Percentiles rank a stretch among this genome's conserved stretches.
Evolutionary conservation across 2,113 vertebrate species (phyloP).

Genomic region (Oncorhynchus clarkii): DNA sequence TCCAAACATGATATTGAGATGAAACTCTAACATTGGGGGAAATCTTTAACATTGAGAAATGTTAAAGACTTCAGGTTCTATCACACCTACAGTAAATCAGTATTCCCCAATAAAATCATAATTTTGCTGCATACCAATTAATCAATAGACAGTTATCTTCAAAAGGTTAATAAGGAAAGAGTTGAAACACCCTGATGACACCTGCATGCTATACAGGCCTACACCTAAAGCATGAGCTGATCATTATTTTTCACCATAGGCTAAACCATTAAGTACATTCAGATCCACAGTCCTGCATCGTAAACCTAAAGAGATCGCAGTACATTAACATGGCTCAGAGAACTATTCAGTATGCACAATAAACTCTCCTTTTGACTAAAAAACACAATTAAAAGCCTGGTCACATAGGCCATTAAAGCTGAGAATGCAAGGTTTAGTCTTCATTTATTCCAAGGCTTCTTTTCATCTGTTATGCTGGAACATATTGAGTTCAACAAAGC

Average conservation of each 20-base stretch:
- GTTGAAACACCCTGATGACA: background rate
- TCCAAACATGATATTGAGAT: background rate
- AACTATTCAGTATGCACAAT: background rate
- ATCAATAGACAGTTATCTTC: background rate
- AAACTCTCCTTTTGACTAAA: background rate
- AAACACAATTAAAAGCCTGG: slow-evolving; percentile 20
- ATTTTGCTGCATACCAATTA: background rate
- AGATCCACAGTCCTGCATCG: slow-evolving; percentile 5
- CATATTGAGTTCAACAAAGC: slow-evolving; percentile 11
- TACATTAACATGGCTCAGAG: background rate
- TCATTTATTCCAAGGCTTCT: slow-evolving; percentile 19
- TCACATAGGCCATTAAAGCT: slow-evolving; percentile 6
- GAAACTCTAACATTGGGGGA: background rate
- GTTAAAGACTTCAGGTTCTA: background rate
- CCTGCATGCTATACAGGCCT: background rate
- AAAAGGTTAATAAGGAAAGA: background rate
- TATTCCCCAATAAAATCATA: background rate
- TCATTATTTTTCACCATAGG: background rate
- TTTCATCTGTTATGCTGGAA: slow-evolving; percentile 26
- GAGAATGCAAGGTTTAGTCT: slow-evolving; percentile 11
- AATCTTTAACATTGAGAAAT: background rate
- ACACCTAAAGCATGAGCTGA: background rate
- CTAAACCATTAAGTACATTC: background rate
- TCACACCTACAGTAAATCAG: background rate
- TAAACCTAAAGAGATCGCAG: slow-evolving; percentile 18